Conservation (phyloP, 2,888 invertebrate species). For the Carterocephalus palaemon region DNA sequence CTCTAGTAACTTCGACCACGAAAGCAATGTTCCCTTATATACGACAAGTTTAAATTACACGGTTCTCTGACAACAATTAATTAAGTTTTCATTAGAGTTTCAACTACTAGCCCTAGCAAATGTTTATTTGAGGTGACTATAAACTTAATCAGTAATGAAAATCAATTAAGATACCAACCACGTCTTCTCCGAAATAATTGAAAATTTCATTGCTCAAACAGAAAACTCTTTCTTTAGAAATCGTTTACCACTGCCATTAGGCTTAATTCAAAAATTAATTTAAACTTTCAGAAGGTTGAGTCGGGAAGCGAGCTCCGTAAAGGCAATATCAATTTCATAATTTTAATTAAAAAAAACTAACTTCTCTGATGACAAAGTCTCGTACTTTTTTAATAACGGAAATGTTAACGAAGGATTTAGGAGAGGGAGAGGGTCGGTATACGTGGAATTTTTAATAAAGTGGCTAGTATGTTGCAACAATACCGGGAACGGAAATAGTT, state of each 20-base stretch:
- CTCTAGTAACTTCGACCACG: too few species aligned
- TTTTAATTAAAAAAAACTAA: conserved; percentile 80
- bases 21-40: too few species aligned
- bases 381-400: conserved; percentile 79
- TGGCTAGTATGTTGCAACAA: conserved; percentile 8
- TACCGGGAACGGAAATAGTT: conserved; percentile 3
- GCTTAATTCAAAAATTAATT: conserved; percentile 79
- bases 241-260: conserved; percentile 74
- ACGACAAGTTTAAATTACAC: too few species aligned
- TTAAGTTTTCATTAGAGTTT: too few species aligned
- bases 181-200: conserved; percentile 63
- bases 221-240: conserved; percentile 73
- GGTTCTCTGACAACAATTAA: too few species aligned
- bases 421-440: conserved; percentile 34
- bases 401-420: conserved; percentile 65
- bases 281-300: conserved; percentile 76
- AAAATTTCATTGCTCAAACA: conserved; percentile 66
- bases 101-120: too few species aligned
- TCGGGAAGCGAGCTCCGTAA: conserved; percentile 67
- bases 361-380: conserved; percentile 76
- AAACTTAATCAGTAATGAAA: conserved; percentile 44
- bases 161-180: conserved; percentile 57
- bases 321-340: conserved; percentile 80
- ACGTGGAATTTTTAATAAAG: conserved; percentile 46
- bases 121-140: too few species aligned